Base-by-base conservation (phyloP, 2,797 vertebrate species). In the Yasuhikotakia modesta region DNA sequence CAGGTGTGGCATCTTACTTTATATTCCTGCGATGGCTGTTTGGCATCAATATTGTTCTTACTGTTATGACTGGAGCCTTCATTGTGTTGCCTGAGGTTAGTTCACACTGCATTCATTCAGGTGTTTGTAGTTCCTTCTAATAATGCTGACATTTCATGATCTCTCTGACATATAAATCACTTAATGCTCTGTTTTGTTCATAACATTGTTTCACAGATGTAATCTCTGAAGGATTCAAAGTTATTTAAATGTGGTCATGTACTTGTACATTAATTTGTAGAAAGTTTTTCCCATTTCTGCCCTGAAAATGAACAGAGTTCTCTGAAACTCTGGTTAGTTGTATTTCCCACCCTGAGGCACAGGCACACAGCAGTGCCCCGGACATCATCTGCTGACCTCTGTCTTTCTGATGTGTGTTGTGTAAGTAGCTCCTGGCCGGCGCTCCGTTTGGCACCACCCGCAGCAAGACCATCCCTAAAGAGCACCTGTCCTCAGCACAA, bases 21-120 rank as follows among this genome's bases (percentile, higher is more conserved):
- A 99, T 99, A 87, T 99, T 99, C 90, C 85, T 99, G 76, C 93
- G 97, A 76, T 99, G 97, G 97, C 83, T 99, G 12, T 99, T 99
- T 87, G 97, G 97, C 60, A 95, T 99, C 86, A 99, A 99, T 86
- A 95, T 99, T 5, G 95, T 97, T 82, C 95, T 99, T 12, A 95
- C 96, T 11, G 88, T 96, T 76, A 95, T 99, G 97, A 99, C 96
- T 0, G 95, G 96, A 85, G 96, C 97, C 2, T 99, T 99, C 83
- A 93, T 99, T 0, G 95, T 99, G 14, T 87, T 99, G n/a, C 97
- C 97, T 39, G 97, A 99, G 95, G 97, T 99, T 84, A 92, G 93
- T 78, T 22, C 43, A 30, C 39, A 19, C n/a, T 58, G 17, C 19
- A 58, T 11, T 48, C 0, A 19, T 7, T 55, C 30, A 39, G 32